Evolutionary conservation across 2,113 vertebrate genomes (phyloP).

Genomic region (Catharus fuscescens): DNA sequence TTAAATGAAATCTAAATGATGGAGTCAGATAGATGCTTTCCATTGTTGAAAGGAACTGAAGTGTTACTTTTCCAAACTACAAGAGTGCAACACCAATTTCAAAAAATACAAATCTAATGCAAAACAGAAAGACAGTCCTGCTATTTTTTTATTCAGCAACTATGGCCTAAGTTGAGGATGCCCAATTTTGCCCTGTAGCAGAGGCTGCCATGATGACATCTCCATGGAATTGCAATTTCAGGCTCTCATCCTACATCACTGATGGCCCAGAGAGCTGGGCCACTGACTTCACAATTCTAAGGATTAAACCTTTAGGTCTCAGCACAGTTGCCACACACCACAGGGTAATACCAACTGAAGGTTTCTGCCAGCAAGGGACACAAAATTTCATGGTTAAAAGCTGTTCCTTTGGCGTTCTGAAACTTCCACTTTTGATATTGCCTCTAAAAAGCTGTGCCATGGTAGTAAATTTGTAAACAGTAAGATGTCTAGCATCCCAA

Average conservation of each 20-base stretch:
- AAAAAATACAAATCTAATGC: neutral
- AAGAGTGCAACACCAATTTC: neutral
- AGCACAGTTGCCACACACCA: neutral
- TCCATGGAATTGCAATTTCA: neutral
- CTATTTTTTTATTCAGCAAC: neutral
- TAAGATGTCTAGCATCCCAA: neutral
- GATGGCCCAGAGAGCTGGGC: neutral
- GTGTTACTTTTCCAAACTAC: neutral
- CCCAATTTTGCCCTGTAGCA: neutral
- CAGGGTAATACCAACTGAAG: neutral
- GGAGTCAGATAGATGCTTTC: constrained; percentile 4
- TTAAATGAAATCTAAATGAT: constrained; percentile 11
- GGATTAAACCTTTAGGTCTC: neutral
- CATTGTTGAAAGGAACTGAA: neutral
- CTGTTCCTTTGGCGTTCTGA: neutral
- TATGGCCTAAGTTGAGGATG: neutral
- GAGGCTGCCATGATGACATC: neutral
- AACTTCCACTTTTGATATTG: neutral
- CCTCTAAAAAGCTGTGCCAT: neutral
- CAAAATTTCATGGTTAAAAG: neutral
- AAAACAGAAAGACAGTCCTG: neutral
- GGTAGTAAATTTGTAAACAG: neutral
- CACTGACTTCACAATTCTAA: neutral
- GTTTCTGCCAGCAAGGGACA: neutral
- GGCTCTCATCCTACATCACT: neutral